phyloP scores from a whole-genome alignment of 2,888 invertebrate genomes.

The Caenorhabditis afra region DNA sequence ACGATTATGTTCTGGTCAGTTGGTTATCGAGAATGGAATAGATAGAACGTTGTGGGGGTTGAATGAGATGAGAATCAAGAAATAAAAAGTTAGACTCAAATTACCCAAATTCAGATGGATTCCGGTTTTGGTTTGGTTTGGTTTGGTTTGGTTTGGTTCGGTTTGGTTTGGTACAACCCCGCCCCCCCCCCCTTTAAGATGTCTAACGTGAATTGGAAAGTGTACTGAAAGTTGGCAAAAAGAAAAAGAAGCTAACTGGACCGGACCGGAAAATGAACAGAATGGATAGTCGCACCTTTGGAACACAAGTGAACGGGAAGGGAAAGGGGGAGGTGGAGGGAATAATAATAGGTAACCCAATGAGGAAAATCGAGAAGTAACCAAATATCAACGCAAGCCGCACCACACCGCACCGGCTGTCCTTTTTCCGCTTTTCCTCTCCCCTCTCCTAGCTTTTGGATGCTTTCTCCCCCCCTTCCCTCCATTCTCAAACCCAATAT shows the following conservation, averaged over 20 bases:
- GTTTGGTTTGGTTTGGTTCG: too few relatives aligned
- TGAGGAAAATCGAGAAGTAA: constrained; percentile 52
- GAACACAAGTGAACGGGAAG: background rate
- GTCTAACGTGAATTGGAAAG: background rate
- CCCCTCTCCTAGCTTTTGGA: too few relatives aligned
- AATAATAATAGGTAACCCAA: constrained; percentile 56
- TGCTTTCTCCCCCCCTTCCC: background rate
- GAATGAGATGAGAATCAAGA: background rate
- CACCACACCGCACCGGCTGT: constrained; percentile 17
- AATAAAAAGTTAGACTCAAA: constrained; percentile 3
- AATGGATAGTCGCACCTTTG: constrained; percentile 8
- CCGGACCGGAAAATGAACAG: constrained; percentile 3
- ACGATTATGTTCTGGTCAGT: constrained; percentile 44
- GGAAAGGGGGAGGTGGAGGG: background rate
- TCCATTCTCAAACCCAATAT: constrained; percentile 18
- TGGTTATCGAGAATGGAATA: constrained; percentile 18
- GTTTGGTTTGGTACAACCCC: too few relatives aligned
- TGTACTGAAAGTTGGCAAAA: background rate
- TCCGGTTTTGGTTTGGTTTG: constrained; percentile 20
- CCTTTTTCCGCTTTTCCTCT: constrained; percentile 19
- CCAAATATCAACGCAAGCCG: constrained; percentile 47
- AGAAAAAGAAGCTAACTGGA: constrained; percentile 9
- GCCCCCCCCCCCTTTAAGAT: background rate
- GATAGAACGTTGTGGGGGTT: constrained; percentile 7
- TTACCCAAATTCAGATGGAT: constrained; percentile 38